phyloP scores from a whole-genome alignment of 2,113 vertebrate species.

The Athene noctua region DNA sequence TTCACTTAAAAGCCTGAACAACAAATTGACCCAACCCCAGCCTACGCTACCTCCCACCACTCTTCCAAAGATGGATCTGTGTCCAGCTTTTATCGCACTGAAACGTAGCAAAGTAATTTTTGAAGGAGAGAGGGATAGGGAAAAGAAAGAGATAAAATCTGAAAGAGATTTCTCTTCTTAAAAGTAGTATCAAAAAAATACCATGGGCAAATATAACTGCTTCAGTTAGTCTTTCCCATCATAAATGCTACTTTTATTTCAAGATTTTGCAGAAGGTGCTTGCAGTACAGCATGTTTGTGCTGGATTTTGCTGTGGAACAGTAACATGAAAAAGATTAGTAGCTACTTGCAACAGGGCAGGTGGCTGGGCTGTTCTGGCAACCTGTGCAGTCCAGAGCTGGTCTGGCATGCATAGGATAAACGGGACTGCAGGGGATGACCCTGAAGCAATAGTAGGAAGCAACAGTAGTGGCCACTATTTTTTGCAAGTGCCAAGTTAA shows the following conservation, averaged over 20 bases:
- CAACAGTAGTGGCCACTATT: not conserved
- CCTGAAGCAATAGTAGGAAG: not conserved
- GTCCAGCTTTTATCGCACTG: not conserved
- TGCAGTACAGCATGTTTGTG: not conserved
- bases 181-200: not conserved
- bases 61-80: not conserved
- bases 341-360: not conserved
- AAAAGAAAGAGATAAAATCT: not conserved
- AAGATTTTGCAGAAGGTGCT: not conserved
- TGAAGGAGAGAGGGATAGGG: not conserved
- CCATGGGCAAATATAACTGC: not conserved
- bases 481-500: not conserved
- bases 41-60: not conserved
- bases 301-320: not conserved
- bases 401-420: not conserved
- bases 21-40: not conserved
- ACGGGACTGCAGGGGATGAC: not conserved
- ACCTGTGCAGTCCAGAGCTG: not conserved
- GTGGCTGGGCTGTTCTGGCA: not conserved
- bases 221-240: not conserved
- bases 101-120: not conserved
- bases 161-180: not conserved
- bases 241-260: not conserved
- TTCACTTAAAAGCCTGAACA: not conserved
- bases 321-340: not conserved